Evolutionary conservation across 2,113 vertebrate species (phyloP), one percentile per base, ranked within the genome.

Genomic region (Oryzias melastigma): DNA sequence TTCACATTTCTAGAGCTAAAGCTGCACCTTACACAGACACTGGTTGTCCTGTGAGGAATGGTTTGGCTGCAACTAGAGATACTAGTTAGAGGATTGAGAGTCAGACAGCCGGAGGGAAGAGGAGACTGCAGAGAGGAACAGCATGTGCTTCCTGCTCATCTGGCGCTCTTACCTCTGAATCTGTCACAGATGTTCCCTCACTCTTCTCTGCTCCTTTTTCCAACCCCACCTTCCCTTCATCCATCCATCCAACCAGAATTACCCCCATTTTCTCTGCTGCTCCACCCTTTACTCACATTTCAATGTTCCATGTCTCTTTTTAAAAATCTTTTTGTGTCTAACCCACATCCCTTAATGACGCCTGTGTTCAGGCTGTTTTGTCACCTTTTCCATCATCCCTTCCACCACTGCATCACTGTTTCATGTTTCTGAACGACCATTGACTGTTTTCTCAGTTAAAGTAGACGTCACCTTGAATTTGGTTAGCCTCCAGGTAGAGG

Each of bases 401-500:
- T 12, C 35, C 10, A 35, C 10, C 35, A 35, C 35, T 35, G 35
- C 10, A 35, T 2, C 35, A 35, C 35, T 35, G 35, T 35, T 35
- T 35, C 3, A 3, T 35, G 35, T 35, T 35, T 35, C 10, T 35
- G 10, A 35, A 35, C 35, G 2, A 35, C 35, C 10, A 35, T 3
- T 10, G 7, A 12, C 10, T 12, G 35, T 35, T 35, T 12, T 35
- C 35, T 43, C 66, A 22, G 35, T 43, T 13, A 49, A 42, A 7
- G 14, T 62, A 18, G 14, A 19, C 24, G 79, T 88, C 67, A 92
- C 91, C 90, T 81, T 83, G 65, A 77, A 93, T 92, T 29, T 83
- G 18, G 71, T 93, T 93, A 65, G 90, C 91, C 62, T 93, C 88
- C 65, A 93, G 79, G 75, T 91, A 92, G 22, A 93, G 89, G 65